phyloP scores from a whole-genome alignment of 2,888 invertebrate genomes.

The Palloptera scutellata region DNA sequence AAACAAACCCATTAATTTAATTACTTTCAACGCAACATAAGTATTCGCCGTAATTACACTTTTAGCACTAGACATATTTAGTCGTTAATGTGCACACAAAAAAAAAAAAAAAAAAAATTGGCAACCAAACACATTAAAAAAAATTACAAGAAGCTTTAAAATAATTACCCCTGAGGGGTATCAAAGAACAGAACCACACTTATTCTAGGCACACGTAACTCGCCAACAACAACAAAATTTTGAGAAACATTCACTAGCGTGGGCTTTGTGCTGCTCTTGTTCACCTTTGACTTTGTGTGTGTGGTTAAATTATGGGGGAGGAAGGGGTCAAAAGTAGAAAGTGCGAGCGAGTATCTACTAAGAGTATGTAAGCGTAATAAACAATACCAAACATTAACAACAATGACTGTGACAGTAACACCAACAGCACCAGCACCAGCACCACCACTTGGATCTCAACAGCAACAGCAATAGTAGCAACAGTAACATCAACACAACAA shows the following conservation, averaged over 20 bases:
- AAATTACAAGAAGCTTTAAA: slow-evolving; percentile 22
- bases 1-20: too few relatives aligned
- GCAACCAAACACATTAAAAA: neutral
- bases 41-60: too few relatives aligned
- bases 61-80: too few relatives aligned
- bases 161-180: slow-evolving; percentile 32
- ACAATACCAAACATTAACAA: neutral
- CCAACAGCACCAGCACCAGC: too few relatives aligned
- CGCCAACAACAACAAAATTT: neutral
- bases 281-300: slow-evolving; percentile 36
- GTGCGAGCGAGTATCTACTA: neutral
- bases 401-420: neutral
- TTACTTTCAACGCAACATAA: too few relatives aligned
- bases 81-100: neutral
- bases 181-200: slow-evolving; percentile 17
- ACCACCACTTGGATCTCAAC: too few relatives aligned
- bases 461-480: too few relatives aligned
- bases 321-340: neutral
- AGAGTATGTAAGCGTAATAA: neutral
- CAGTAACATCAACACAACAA: slow-evolving; percentile 14
- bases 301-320: slow-evolving; percentile 7
- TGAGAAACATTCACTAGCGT: neutral
- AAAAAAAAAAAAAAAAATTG: neutral
- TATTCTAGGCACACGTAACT: neutral
- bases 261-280: slow-evolving; percentile 8